Percentiles rank a stretch among this genome's conserved stretches.
phyloP scores from a whole-genome alignment of 2,113 vertebrate species.

The Caranx melampygus region DNA sequence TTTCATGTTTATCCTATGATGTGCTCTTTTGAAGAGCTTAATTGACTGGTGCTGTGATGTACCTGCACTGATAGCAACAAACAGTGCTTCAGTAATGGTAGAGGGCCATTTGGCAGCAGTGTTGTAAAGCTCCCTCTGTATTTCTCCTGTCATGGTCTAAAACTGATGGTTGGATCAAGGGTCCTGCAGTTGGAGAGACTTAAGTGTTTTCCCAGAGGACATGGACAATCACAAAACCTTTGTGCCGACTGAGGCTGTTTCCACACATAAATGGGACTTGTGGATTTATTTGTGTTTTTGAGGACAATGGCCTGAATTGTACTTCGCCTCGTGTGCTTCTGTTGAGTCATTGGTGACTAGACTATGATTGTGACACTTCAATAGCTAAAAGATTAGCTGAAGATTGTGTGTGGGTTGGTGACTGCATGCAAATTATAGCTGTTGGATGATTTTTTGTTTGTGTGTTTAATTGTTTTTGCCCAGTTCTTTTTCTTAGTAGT shows the following conservation, averaged over 20 bases:
- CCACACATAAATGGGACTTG: not conserved
- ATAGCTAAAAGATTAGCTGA: too few relatives aligned
- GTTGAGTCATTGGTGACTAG: too few relatives aligned
- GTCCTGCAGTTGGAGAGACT: not conserved
- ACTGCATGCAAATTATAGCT: not conserved
- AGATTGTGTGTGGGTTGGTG: not conserved
- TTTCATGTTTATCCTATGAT: not conserved
- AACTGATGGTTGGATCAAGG: not conserved
- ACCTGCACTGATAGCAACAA: conserved; percentile 3
- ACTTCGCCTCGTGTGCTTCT: not conserved
- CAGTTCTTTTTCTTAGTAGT: not conserved
- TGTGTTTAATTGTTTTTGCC: not conserved
- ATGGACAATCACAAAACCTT: conserved; percentile 7
- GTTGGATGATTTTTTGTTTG: not conserved
- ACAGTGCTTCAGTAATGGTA: conserved; percentile 4
- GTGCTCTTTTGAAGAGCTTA: conserved; percentile 2
- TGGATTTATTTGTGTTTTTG: conserved; percentile 20
- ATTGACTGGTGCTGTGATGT: not conserved
- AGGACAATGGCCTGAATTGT: not conserved
- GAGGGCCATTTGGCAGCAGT: conserved; percentile 8
- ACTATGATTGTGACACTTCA: too few relatives aligned
- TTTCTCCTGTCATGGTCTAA: not conserved
- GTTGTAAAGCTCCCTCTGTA: not conserved
- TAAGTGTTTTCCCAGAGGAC: conserved; percentile 9
- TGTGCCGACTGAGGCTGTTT: not conserved